A percentile compares a stretch with the other conserved stretches of the same genome.
Conservation (phyloP, 2,888 invertebrate genomes). For the Tyria jacobaeae region DNA sequence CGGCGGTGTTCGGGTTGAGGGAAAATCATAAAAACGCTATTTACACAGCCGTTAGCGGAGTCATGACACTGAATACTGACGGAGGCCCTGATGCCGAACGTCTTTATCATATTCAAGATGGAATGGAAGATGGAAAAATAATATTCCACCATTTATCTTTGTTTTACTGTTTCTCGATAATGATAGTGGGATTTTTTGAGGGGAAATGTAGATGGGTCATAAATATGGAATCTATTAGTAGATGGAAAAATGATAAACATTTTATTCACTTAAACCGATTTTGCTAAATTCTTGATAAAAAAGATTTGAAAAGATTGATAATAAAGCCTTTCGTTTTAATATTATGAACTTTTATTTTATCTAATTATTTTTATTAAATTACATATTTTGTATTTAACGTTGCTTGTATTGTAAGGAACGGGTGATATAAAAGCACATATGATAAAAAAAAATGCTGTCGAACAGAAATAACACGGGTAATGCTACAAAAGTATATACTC, state of each 20-base stretch:
- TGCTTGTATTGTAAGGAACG: no score
- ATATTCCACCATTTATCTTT: slow-evolving; percentile 44
- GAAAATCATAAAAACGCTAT: slow-evolving; percentile 71
- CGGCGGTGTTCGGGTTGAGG: slow-evolving; percentile 52
- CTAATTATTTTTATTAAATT: no score
- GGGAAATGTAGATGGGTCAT: neutral
- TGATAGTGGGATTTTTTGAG: slow-evolving; percentile 20
- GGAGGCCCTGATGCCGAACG: slow-evolving; percentile 31
- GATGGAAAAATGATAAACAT: neutral
- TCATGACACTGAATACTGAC: slow-evolving; percentile 40
- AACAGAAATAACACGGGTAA: no score
- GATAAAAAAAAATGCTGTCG: no score
- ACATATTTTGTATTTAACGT: no score
- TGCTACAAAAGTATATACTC: no score
- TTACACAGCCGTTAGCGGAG: slow-evolving; percentile 65
- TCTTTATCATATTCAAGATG: slow-evolving; percentile 34
- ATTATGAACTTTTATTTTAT: no score
- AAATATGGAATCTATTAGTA: slow-evolving; percentile 6
- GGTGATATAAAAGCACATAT: no score
- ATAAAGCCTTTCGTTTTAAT: no score
- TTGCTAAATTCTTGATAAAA: no score
- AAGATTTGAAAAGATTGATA: no score
- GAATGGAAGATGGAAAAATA: slow-evolving; percentile 45
- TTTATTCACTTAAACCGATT: neutral
- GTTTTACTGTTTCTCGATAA: slow-evolving; percentile 44